phyloP scores from a whole-genome alignment of 1,140 invertebrate species.

The Cyphomyrmex costatus region DNA sequence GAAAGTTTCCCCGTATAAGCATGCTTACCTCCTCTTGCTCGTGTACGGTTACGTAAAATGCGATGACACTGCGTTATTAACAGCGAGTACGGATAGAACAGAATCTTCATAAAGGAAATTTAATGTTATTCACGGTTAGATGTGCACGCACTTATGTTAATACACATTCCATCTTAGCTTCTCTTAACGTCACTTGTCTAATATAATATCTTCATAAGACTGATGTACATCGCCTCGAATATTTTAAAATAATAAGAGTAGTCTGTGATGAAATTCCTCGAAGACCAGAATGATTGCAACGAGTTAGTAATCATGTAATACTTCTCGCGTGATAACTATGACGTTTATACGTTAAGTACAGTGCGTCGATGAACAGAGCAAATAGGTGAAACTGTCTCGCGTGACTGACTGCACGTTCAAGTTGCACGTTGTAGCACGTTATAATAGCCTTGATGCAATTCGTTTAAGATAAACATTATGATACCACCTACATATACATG shows the following conservation, averaged over 20 bases:
- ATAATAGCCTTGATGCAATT: constrained; percentile 9
- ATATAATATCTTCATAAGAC: neutral
- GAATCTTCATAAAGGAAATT: constrained; percentile 14
- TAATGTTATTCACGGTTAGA: constrained; percentile 19
- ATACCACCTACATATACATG: neutral
- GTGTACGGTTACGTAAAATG: constrained; percentile 11
- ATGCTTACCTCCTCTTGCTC: neutral
- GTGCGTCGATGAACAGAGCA: constrained; percentile 4
- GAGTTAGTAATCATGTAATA: neutral
- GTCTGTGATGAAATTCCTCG: neutral
- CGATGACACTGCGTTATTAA: constrained; percentile 23
- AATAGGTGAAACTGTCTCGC: constrained; percentile 27
- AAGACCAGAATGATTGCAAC: neutral
- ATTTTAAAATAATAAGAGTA: neutral
- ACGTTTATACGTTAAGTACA: constrained; percentile 6
- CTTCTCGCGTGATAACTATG: neutral
- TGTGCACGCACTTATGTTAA: constrained; percentile 13
- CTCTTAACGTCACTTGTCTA: constrained; percentile 8
- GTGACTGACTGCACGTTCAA: constrained; percentile 2
- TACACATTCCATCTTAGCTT: neutral
- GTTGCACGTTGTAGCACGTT: neutral
- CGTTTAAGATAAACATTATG: constrained; percentile 14
- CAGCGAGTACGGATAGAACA: neutral
- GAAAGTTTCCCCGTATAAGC: constrained; percentile 28
- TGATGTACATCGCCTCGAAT: neutral